These are phyloP conservation scores for Aphelenchoides avenae DNA, from an alignment of 1,140 invertebrate genomes.

Conservation along the genomic window DNA sequence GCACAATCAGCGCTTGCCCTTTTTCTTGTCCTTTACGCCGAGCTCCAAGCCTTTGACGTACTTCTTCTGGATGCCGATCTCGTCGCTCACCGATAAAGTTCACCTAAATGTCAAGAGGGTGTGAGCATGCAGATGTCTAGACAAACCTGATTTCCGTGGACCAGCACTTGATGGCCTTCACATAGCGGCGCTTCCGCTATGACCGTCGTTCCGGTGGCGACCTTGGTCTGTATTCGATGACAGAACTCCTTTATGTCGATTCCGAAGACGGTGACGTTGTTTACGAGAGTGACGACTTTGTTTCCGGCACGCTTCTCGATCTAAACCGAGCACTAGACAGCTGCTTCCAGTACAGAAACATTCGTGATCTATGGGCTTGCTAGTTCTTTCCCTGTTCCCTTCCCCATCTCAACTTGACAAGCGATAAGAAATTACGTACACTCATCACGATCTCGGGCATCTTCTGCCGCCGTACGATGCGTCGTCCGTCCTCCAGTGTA, in stretches of 20 bases:
- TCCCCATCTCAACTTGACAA: no score
- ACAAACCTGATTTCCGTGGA: slow-evolving; percentile 43
- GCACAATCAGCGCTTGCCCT: no score
- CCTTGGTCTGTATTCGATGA: slow-evolving; percentile 24
- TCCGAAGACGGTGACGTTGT: slow-evolving; percentile 35
- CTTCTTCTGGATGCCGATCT: slow-evolving; percentile 27
- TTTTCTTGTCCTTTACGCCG: slow-evolving; percentile 28
- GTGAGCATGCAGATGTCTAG: no score
- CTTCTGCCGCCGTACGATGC: slow-evolving; percentile 14
- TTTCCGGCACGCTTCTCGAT: slow-evolving; percentile 42
- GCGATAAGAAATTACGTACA: no score
- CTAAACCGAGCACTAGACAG: no score
- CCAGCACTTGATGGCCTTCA: slow-evolving; percentile 41
- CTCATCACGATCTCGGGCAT: slow-evolving; percentile 23
- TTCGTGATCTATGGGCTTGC: no score
- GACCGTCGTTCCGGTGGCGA: slow-evolving; percentile 39
- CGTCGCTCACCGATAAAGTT: slow-evolving; percentile 12
- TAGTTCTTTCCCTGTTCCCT: no score
- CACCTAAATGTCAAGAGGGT: slow-evolving; percentile 17
- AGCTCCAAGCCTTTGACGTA: slow-evolving; percentile 32
- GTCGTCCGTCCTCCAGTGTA: slow-evolving; percentile 18
- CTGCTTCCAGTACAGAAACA: no score
- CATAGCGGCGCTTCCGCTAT: slow-evolving; percentile 28
- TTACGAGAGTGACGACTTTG: slow-evolving; percentile 39
- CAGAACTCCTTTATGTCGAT: slow-evolving; percentile 28